Conservation (phyloP, 2,888 invertebrate genomes). For the Tanypteryx hageni region DNA sequence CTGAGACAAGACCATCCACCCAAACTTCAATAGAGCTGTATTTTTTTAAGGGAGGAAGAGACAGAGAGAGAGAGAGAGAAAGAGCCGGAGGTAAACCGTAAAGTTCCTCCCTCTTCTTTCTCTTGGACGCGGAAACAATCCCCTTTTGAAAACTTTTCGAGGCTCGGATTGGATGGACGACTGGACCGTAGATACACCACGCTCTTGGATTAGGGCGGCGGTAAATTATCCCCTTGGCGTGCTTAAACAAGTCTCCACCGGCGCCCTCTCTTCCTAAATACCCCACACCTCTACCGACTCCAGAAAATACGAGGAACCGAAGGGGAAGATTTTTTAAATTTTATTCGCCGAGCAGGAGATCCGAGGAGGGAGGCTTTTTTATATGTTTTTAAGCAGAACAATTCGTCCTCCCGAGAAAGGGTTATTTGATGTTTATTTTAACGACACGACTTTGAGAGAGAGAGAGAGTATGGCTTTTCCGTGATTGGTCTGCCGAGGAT, state of each 20-base stretch:
- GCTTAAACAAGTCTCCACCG: slow-evolving; percentile 14
- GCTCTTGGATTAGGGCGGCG: slow-evolving; percentile 10
- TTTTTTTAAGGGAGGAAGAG: neutral
- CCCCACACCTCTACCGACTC: neutral
- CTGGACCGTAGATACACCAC: neutral
- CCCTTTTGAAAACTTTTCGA: neutral
- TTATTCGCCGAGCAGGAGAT: neutral
- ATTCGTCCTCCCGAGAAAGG: neutral
- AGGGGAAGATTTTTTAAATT: neutral
- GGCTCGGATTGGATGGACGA: neutral
- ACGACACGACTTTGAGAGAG: slow-evolving; percentile 1
- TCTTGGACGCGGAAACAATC: slow-evolving; percentile 14
- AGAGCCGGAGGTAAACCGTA: neutral
- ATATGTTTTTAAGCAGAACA: neutral
- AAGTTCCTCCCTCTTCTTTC: neutral
- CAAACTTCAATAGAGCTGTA: neutral
- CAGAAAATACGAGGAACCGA: neutral
- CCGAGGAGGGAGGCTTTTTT: neutral
- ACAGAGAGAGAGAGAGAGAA: neutral
- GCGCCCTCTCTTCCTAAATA: neutral
- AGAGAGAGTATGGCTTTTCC: slow-evolving; percentile 1
- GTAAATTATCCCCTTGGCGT: slow-evolving; percentile 19
- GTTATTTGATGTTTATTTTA: neutral
- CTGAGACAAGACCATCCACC: neutral
- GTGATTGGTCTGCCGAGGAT: neutral